Evolutionary conservation across 1,140 invertebrate species (phyloP), one percentile per base, ranked within the genome.

Genomic region (Dendroctonus ponderosae): DNA sequence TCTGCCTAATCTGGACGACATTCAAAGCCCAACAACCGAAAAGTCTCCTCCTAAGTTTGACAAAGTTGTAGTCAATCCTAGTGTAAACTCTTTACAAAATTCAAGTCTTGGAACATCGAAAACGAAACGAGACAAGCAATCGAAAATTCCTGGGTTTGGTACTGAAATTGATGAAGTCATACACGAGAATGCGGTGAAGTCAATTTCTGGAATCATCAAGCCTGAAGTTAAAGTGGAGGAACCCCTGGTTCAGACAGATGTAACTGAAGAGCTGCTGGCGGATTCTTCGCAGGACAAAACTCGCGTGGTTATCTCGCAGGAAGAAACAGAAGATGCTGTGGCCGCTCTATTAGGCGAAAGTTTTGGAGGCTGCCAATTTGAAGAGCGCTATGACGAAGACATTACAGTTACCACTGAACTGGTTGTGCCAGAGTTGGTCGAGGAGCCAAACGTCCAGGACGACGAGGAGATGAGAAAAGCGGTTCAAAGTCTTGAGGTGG

Each of bases 301-400:
- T 0, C 82, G 91, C 48, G 88, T 91, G 0, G 85, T 91, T 0
- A 94, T 94, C 70, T 94, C 92, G 0, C 92, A 94, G 79, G 92
- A 94, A 81, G 92, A 96, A 80, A 96, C 93, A 0, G 92, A 93
- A 75, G 92, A 94, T 79, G 93, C 93, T 0, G 92, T 96, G 0
- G 92, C 92, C 3, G 92, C 92, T 6, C 78, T 96, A 5, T 77
- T 94, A 26, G 90, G 90, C 42, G 91, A 93, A 78, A 92, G 91
- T 62, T 92, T 93, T 76, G 89, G 89, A 6, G 70, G 74, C 64
- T 78, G 77, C 67, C 73, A 81, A 15, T 85, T 84, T 73, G 73
- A 77, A 52, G 81, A 80, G 74, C 81, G 80, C 71, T 84, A 83
- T 67, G 73, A 71, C 7, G 76, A 75, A 48, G 73, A 74, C 15